Conservation (phyloP, 2,888 invertebrate species). For the Synergus laeviventris region DNA sequence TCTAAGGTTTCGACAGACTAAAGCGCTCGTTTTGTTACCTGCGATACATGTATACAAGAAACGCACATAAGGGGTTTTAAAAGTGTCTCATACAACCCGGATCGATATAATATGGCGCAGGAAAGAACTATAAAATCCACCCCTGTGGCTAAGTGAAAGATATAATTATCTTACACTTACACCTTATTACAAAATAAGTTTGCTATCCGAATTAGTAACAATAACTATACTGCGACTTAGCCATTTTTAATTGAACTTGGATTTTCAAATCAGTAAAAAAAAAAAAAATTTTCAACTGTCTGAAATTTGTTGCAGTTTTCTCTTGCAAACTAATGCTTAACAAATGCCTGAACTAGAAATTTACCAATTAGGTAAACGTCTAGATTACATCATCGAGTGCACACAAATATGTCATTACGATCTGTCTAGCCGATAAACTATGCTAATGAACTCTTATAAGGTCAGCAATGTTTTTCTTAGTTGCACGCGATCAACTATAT, state of each 20-base stretch:
- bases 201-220: too few relatives aligned
- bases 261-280: background rate
- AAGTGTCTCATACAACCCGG: slow-evolving; percentile 55
- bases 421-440: slow-evolving; percentile 15
- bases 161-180: background rate
- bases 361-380: background rate
- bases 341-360: background rate
- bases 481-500: slow-evolving; percentile 6
- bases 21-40: slow-evolving; percentile 11
- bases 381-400: background rate
- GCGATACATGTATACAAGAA: slow-evolving; percentile 9
- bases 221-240: too few relatives aligned
- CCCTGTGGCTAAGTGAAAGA: slow-evolving; percentile 43
- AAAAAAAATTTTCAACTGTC: too few relatives aligned
- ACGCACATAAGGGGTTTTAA: slow-evolving; percentile 41
- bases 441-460: slow-evolving; percentile 12
- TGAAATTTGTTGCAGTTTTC: too few relatives aligned
- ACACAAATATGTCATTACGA: background rate
- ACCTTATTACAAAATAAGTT: slow-evolving; percentile 15
- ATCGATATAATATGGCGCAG: slow-evolving; percentile 60
- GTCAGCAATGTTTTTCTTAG: slow-evolving; percentile 1
- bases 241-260: background rate
- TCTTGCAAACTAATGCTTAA: too few relatives aligned
- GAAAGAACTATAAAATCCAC: slow-evolving; percentile 26
- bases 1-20: slow-evolving; percentile 13